These are phyloP conservation scores for Leuciscus idus DNA, from an alignment of 2,113 vertebrate species.

Conservation along the genomic window DNA sequence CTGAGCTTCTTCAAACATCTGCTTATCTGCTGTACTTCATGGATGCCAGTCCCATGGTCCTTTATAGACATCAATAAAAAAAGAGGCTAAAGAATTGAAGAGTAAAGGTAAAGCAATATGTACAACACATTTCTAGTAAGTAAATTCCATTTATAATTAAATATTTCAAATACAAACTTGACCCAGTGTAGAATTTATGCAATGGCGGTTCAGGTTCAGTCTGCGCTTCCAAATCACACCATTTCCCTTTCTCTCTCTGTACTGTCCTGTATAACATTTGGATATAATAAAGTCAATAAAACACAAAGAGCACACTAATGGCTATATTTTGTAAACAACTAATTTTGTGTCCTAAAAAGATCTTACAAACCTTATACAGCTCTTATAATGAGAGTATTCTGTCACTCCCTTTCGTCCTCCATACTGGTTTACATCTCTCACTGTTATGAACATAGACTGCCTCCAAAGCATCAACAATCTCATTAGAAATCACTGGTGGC, in stretches of 20 bases:
- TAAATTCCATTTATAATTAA: neutral
- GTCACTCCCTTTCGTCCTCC: neutral
- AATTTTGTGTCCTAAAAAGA: neutral
- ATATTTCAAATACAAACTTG: neutral
- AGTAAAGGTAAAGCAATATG: neutral
- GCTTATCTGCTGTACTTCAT: neutral
- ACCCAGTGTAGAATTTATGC: neutral
- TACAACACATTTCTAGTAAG: neutral
- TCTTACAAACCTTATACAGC: constrained; percentile 2
- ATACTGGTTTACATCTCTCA: neutral
- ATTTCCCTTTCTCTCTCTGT: neutral
- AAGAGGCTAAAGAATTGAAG: neutral
- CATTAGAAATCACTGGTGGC: neutral
- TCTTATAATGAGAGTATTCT: neutral
- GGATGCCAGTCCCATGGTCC: neutral
- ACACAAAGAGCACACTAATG: neutral
- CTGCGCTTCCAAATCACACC: neutral
- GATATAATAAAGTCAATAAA: neutral
- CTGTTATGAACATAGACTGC: neutral
- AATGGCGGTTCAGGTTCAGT: neutral
- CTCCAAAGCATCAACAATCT: neutral
- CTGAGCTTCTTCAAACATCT: constrained; percentile 3
- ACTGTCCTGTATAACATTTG: neutral
- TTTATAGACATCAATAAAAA: neutral
- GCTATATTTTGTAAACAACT: neutral